Evolutionary conservation across 1,140 invertebrate genomes (phyloP), one percentile per base, ranked within the genome.

Genomic region (Drosophila virilis): DNA sequence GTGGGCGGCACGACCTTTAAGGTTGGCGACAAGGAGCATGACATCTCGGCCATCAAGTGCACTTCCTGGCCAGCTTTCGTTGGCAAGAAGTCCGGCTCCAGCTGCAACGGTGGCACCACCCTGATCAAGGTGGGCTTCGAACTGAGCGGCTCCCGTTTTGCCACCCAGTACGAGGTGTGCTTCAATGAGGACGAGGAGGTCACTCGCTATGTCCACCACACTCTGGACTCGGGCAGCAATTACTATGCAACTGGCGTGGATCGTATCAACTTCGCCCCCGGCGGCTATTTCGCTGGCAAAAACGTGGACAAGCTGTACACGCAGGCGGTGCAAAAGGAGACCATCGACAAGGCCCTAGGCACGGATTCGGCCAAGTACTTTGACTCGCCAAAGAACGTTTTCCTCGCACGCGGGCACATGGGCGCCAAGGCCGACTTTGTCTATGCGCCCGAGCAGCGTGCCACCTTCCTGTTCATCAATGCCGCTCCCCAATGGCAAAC

Each of bases 391-490:
- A 80, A 85, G 65, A 68, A 89, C 48, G 69, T 89, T n/a, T 94
- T 92, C 82, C 76, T 96, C 28, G 93, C 95, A 0, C 93, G 94
- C 52, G 95, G 95, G 17, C 95, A 96, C 77, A 92, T 96, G 50
- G 92, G 94, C 0, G 95, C 95, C 32, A 95, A 95, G 80, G 94
- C 93, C 13, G 95, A 96, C 77, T 94, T 94, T 55, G 92, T 95
- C 0, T 95, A 93, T 71, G 94, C 93, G 0, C 91, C 93, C 10
- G 94, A 94, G 54, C 95, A 96, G 82, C 93, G 94, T 1, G 92
- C 94, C n/a, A 95, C 95, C 3, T 96, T 95, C 90, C 94, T 94
- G 74, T 96, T 94, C 80, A 93, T 95, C 9, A 96, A 96, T 79
- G 93, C 92, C 4, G 94, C 93, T 4, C 95, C 95, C 1, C 95